Evolutionary conservation across 2,797 vertebrate species (phyloP).

Genomic region (Notoglanidium macrostoma): DNA sequence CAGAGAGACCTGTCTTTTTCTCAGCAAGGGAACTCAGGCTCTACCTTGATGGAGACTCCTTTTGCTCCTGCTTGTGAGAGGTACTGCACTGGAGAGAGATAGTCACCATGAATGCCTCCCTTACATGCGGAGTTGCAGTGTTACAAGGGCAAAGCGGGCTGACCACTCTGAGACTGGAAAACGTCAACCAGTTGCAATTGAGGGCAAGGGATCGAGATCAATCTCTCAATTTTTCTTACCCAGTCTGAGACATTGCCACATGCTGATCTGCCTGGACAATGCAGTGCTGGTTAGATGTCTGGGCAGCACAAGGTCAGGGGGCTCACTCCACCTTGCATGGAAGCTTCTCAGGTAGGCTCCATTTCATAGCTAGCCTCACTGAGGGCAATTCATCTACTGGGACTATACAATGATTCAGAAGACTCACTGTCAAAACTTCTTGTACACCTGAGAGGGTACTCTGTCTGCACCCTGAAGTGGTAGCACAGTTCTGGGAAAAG

Average conservation of each 20-base stretch:
- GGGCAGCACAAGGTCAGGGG: not conserved
- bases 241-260: not conserved
- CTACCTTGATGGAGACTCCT: not conserved
- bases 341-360: not conserved
- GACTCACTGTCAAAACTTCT: not conserved
- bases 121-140: not conserved
- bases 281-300: not conserved
- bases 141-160: not conserved
- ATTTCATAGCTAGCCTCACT: not conserved
- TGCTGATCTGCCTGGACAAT: not conserved
- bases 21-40: not conserved
- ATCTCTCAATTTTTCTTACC: not conserved
- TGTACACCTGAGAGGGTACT: no score
- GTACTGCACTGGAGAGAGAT: not conserved
- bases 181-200: not conserved
- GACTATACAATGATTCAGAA: not conserved
- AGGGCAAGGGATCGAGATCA: not conserved
- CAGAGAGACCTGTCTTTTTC: not conserved
- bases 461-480: not conserved
- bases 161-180: not conserved
- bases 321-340: not conserved
- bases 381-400: not conserved
- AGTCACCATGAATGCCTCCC: not conserved
- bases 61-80: not conserved
- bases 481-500: not conserved